These are phyloP conservation scores for Nomada hirtipes DNA, from an alignment of 2,888 invertebrate species.

Conservation along the genomic window DNA sequence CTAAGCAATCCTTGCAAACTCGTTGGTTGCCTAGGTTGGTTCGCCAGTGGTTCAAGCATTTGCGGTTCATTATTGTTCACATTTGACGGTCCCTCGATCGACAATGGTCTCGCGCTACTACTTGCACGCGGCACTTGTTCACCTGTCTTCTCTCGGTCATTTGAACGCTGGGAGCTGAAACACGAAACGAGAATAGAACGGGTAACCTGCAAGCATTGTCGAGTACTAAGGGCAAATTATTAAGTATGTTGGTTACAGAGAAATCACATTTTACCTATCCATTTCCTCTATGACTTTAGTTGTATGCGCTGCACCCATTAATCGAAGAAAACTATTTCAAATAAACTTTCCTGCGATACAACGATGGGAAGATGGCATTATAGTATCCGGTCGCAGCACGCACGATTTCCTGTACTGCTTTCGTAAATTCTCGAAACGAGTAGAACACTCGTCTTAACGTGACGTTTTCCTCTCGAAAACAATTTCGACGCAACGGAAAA, in stretches of 20 bases:
- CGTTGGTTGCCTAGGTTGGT: conserved; percentile 80
- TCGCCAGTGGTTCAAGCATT: conserved; percentile 63
- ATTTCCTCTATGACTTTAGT: conserved; percentile 73
- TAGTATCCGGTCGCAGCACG: neutral
- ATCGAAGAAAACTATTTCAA: conserved; percentile 53
- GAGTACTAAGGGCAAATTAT: neutral
- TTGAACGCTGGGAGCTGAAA: conserved; percentile 54
- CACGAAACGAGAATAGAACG: neutral
- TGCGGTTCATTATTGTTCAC: conserved; percentile 59
- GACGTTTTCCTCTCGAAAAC: neutral
- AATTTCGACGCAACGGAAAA: neutral
- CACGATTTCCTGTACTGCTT: neutral
- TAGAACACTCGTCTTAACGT: neutral
- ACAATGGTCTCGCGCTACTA: conserved; percentile 78
- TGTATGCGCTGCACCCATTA: conserved; percentile 78
- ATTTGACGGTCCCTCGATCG: conserved; percentile 78
- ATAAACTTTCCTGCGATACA: neutral
- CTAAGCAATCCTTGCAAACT: conserved; percentile 87
- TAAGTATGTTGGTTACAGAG: neutral
- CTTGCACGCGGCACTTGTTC: conserved; percentile 56
- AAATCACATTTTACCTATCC: conserved; percentile 73
- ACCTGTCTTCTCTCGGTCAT: conserved; percentile 22
- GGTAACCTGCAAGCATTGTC: neutral
- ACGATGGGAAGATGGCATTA: conserved; percentile 20
- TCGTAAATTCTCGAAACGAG: neutral